Evolutionary conservation across 2,797 vertebrate species (phyloP).

Genomic region (Limosa lapponica): DNA sequence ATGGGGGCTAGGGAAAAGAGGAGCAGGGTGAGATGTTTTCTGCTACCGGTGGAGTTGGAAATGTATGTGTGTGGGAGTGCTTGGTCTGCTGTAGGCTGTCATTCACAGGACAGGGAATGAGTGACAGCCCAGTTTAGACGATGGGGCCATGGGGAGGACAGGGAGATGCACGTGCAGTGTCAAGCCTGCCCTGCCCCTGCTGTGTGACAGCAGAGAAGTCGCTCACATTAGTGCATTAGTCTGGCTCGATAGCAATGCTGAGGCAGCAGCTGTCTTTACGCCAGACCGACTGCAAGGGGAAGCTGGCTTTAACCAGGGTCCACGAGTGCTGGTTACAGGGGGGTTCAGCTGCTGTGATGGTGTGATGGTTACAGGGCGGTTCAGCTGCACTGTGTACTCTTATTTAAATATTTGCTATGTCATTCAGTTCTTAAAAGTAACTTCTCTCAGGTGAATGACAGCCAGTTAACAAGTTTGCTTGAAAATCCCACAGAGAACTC

Average conservation of each 20-base stretch:
- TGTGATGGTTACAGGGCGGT: background rate
- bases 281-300: background rate
- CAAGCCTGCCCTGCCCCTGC: background rate
- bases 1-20: background rate
- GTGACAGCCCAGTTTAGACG: background rate
- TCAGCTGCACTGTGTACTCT: background rate
- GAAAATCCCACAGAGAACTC: background rate
- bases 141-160: background rate
- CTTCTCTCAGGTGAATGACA: background rate
- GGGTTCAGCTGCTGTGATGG: background rate
- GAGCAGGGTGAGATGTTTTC: background rate
- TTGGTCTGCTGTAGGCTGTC: background rate
- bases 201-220: background rate
- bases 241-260: background rate
- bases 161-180: background rate
- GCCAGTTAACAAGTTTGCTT: background rate
- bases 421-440: background rate
- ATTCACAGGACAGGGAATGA: no score
- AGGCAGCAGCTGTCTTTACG: background rate
- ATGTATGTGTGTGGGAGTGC: fast-evolving
- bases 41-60: background rate
- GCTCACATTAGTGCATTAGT: background rate
- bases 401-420: background rate
- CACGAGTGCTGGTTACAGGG: background rate
- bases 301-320: background rate